Evolutionary conservation across 2,888 invertebrate genomes (phyloP).

Genomic region (Troides helena): DNA sequence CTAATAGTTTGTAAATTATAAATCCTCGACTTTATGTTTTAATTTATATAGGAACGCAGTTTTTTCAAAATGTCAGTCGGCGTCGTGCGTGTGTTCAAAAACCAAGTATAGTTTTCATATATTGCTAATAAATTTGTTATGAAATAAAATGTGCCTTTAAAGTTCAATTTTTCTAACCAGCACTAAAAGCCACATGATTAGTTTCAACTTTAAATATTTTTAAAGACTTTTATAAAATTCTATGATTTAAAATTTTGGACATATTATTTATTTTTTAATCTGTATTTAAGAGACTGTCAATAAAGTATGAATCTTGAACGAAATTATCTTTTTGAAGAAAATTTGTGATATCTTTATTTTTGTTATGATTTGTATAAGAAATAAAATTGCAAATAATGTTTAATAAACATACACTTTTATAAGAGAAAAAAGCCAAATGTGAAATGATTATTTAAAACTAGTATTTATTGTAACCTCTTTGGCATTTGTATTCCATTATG

Average conservation of each 20-base stretch:
- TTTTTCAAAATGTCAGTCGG: constrained; percentile 31
- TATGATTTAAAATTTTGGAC: not conserved
- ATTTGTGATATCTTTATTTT: constrained; percentile 31
- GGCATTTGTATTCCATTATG: constrained; percentile 49
- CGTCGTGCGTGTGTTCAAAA: constrained; percentile 31
- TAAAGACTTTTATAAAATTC: not conserved
- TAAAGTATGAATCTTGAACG: constrained; percentile 30
- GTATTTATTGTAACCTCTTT: constrained; percentile 31
- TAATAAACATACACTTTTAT: not conserved
- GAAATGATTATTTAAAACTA: constrained; percentile 11
- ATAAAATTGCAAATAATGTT: constrained; percentile 26
- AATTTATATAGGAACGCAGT: constrained; percentile 17
- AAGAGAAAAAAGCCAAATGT: constrained; percentile 1
- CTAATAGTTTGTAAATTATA: not conserved
- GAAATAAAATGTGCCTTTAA: not conserved
- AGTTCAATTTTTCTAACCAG: not conserved
- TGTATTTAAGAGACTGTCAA: constrained; percentile 19
- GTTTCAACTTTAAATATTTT: not conserved
- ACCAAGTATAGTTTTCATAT: not conserved
- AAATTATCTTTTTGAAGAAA: constrained; percentile 30
- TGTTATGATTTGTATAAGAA: constrained; percentile 26
- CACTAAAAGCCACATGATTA: not conserved
- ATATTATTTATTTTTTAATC: constrained; percentile 10
- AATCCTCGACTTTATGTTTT: not conserved
- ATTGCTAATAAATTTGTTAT: not conserved